Base-by-base conservation (phyloP, 2,113 vertebrate species). In the Nothocercus julius region DNA sequence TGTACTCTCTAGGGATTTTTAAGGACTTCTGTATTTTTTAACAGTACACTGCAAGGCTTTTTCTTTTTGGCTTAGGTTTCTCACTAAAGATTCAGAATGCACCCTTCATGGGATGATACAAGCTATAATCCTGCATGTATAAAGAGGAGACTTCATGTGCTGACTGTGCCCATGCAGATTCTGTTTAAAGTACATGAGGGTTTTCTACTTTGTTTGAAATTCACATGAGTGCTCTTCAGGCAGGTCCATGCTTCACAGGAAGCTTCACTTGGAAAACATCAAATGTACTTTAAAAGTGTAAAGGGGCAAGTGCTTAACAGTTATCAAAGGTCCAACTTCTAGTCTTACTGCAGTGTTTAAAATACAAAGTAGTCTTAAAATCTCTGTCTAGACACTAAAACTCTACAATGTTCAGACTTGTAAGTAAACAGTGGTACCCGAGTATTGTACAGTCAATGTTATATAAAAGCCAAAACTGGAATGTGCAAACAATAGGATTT, bases 401-500 rank as follows among this genome's bases (percentile, higher is more conserved):
- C 87, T 84, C 82, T 21, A 42, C 66, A 36, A 82, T 79, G 94
- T 97, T 96, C 95, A 96, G 95, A 95, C 90, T 90, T 97, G 94
- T 97, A 97, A 97, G 97, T 93, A 94, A 87, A 32, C 92, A 82
- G 95, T 97, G 97, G 93, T 97, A 97, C 96, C 95, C 85, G 97
- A 97, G 94, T 97, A 94, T 97, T 98, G 96, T 98, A 98, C 96
- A 98, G 98, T 97, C 95, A 93, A 89, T 97, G 96, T 98, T 98
- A 96, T 97, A 97, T 97, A 97, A 97, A 98, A 97, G 97, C 97
- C 98, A 97, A 98, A 98, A 98, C 97, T 98, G 98, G 98, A 98
- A 98, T 97, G 97, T 98, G 98, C 97, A 98, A 97, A 97, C 93
- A 89, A 89, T 96, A 97, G 96, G 93, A 95, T 97, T 97, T 95